phyloP scores from a whole-genome alignment of 2,888 invertebrate genomes.

The Thyatira batis region DNA sequence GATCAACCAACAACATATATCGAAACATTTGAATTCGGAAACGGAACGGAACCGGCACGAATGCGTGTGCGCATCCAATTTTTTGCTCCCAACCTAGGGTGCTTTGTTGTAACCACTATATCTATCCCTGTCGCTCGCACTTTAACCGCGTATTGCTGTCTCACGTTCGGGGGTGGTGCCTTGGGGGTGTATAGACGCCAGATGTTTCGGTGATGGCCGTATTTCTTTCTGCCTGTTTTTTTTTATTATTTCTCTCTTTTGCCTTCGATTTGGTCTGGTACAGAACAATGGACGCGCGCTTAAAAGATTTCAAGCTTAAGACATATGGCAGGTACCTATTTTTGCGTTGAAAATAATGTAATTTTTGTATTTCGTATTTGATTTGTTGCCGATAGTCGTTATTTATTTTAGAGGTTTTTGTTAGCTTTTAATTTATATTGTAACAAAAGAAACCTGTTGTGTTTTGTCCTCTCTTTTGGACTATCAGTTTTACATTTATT shows the following conservation, averaged over 20 bases:
- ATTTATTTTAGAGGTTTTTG: not conserved
- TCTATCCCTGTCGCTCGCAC: constrained; percentile 22
- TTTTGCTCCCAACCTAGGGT: constrained; percentile 38
- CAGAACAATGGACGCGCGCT: constrained; percentile 54
- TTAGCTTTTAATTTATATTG: not conserved
- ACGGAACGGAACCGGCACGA: constrained; percentile 52
- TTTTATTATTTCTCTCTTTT: constrained; percentile 36
- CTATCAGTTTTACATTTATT: too few relatives aligned
- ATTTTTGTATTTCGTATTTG: not conserved
- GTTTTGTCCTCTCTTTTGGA: too few relatives aligned
- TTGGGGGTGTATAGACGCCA: constrained; percentile 54
- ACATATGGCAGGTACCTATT: constrained; percentile 46
- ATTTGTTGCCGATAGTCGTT: not conserved
- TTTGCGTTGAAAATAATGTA: constrained; percentile 8
- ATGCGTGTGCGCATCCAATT: constrained; percentile 49
- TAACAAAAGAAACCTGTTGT: too few relatives aligned
- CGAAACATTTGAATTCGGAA: constrained; percentile 47
- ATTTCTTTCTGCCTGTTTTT: too few relatives aligned
- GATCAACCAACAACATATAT: constrained; percentile 14
- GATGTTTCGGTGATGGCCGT: constrained; percentile 50
- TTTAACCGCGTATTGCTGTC: constrained; percentile 22
- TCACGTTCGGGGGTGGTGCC: constrained; percentile 45
- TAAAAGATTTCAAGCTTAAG: constrained; percentile 25
- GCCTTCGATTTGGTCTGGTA: constrained; percentile 44
- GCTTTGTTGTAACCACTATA: constrained; percentile 23